Conservation (phyloP, 2,113 vertebrate genomes). For the Tyrannus savana region DNA sequence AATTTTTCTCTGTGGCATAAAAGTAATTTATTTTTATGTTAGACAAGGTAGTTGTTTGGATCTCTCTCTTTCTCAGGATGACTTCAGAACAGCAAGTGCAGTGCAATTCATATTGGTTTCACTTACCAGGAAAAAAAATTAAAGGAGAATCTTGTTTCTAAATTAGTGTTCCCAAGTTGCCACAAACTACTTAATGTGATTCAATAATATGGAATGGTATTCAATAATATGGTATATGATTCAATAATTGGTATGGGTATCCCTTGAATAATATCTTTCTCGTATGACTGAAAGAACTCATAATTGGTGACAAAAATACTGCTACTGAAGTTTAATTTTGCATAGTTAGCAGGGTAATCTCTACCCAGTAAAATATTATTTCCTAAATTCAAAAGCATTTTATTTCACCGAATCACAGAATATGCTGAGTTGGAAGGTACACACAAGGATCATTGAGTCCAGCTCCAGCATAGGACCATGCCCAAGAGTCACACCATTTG, state of each 20-base stretch:
- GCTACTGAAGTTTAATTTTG: background rate
- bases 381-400: background rate
- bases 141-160: background rate
- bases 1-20: background rate
- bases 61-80: background rate
- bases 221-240: background rate
- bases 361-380: background rate
- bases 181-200: background rate
- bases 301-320: background rate
- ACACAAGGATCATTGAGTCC: background rate
- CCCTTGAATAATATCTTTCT: background rate
- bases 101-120: background rate
- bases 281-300: background rate
- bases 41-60: background rate
- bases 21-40: background rate
- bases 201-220: background rate
- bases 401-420: background rate
- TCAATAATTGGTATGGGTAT: background rate
- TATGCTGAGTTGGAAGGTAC: background rate
- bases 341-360: background rate
- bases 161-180: background rate
- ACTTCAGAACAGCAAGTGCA: background rate
- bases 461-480: background rate
- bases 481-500: background rate
- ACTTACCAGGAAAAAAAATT: background rate